Evolutionary conservation across 2,797 vertebrate species (phyloP), one percentile per base, ranked within the genome.

Genomic region (Loriculus beryllinus): DNA sequence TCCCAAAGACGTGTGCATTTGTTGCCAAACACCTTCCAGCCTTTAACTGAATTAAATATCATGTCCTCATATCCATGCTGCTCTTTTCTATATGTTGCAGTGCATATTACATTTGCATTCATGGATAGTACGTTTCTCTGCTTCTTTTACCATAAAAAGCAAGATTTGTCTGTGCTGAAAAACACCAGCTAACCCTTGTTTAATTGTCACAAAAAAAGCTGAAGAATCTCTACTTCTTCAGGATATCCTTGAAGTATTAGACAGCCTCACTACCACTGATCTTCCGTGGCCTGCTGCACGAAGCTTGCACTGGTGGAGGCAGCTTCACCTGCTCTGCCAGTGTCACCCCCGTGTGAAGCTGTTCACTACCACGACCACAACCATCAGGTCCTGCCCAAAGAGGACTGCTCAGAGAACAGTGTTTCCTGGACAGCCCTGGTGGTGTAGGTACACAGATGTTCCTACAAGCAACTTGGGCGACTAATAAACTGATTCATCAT

Each of bases 1-100:
- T 62, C 54, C 54, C 29, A 49, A 71, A 71, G 35, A 60, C 12
- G n/a, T 10, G 19, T 22, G 29, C 14, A 33, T 10, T 40, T 42
- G 39, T 18, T 25, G 52, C 63, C 42, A 67, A 78, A 82, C 33
- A 69, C 12, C 6, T 68, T 49, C 64, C 54, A 77, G 83, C n/a
- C 45, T 45, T 48, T 39, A 64, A 31, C 17, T 12, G 13, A 65
- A 48, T 6, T 12, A 25, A 70, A 5, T 62, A 40, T n/a, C 23
- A 33, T 1, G 0, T 17, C 17, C 47, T 47, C 1, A 1, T 17
- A 45, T 22, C 17, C 12, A 5, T 8, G 18, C 29, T 79, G 26
- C n/a, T 63, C 33, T 51, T 33, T 43, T 18, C 59, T 28, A 39
- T 16, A 39, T 56, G 29, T 47, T 57, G 31, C 60, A 72, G 28